These are phyloP conservation scores for Ifrita kowaldi DNA, from an alignment of 2,113 vertebrate species.

Conservation along the genomic window DNA sequence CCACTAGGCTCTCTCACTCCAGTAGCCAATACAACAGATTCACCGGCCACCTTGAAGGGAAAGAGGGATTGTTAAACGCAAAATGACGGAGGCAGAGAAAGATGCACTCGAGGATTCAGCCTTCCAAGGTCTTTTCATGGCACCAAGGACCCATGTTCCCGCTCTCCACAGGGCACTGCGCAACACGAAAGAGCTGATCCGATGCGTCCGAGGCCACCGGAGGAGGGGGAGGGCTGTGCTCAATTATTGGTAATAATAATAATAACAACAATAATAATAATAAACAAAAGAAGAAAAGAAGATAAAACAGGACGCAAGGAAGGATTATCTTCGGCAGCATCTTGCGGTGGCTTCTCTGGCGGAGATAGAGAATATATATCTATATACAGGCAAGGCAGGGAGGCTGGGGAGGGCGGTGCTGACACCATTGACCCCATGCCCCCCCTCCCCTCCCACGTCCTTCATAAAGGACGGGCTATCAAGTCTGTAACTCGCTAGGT, in stretches of 20 bases:
- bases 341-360: conserved; percentile 76
- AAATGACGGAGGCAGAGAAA: conserved; percentile 53
- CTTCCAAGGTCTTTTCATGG: conserved; percentile 50
- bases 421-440: conserved; percentile 24
- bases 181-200: background rate
- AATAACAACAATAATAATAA: conserved; percentile 72
- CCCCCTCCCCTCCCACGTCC: conserved; percentile 20
- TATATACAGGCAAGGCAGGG: conserved; percentile 71
- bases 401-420: background rate
- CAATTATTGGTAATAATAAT: conserved; percentile 68
- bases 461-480: conserved; percentile 49
- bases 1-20: conserved; percentile 55
- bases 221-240: conserved; percentile 58
- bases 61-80: conserved; percentile 65
- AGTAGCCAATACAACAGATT: conserved; percentile 43
- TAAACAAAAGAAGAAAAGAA: conserved; percentile 69
- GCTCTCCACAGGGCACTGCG: background rate
- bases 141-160: conserved; percentile 13
- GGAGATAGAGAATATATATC: conserved; percentile 74
- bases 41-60: conserved; percentile 50
- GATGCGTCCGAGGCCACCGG: conserved; percentile 43
- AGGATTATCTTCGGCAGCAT: conserved; percentile 79
- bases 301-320: conserved; percentile 69
- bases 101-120: conserved; percentile 50
- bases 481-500: conserved; percentile 69